Percentiles rank a stretch among this genome's conserved stretches.
Evolutionary conservation across 2,888 invertebrate genomes (phyloP).

Genomic region (Andrena marginata): DNA sequence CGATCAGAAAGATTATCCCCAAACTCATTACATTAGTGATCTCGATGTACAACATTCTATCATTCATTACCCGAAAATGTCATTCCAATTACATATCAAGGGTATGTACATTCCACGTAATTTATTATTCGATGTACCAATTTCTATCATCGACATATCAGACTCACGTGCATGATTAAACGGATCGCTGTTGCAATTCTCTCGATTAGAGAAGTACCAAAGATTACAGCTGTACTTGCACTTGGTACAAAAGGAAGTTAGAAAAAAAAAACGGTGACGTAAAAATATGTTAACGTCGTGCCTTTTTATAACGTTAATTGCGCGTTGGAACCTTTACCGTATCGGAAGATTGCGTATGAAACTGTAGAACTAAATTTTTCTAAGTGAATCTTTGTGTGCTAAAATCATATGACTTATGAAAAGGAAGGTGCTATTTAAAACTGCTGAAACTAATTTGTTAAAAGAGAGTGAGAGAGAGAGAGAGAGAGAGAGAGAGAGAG

Average conservation of each 20-base stretch:
- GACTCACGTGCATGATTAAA: constrained; percentile 6
- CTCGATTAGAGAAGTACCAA: constrained; percentile 41
- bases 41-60: constrained; percentile 9
- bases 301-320: constrained; percentile 55
- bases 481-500: too few species aligned
- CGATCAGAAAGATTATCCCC: not conserved
- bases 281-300: constrained; percentile 49
- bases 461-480: not conserved
- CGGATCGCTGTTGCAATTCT: not conserved
- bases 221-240: constrained; percentile 35
- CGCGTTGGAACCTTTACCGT: not conserved
- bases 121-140: not conserved
- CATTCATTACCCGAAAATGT: not conserved
- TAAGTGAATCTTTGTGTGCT: not conserved
- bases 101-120: constrained; percentile 18
- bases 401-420: not conserved
- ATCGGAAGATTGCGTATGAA: not conserved
- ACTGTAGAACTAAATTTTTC: not conserved
- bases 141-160: constrained; percentile 10
- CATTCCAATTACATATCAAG: constrained; percentile 38
- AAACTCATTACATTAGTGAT: constrained; percentile 1
- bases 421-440: constrained; percentile 24
- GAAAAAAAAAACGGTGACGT: not conserved
- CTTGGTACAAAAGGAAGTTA: constrained; percentile 19
- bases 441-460: constrained; percentile 24